Evolutionary conservation across 1,140 invertebrate genomes (phyloP).

Genomic region (Drosophila yakuba): DNA sequence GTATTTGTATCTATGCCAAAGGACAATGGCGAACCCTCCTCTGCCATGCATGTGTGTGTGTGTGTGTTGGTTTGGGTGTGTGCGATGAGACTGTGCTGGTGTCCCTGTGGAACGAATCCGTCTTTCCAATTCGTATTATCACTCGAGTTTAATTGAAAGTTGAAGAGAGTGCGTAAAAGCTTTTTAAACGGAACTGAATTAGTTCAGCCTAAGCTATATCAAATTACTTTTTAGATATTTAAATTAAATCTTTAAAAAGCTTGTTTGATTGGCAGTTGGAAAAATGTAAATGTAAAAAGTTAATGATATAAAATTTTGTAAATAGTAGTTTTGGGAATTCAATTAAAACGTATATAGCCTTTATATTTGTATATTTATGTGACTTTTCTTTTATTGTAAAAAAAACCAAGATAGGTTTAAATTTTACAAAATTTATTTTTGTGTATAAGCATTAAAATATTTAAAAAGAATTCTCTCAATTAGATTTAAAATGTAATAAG

Average conservation of each 20-base stretch:
- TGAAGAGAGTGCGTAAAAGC: slow-evolving; percentile 31
- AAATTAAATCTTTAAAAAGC: too few species aligned
- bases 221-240: slow-evolving; percentile 1
- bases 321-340: too few species aligned
- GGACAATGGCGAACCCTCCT: slow-evolving; percentile 35
- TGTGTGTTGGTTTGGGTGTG: slow-evolving; percentile 1
- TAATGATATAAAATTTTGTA: not conserved
- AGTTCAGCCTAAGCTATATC: slow-evolving; percentile 18
- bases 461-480: too few species aligned
- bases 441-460: too few species aligned
- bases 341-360: too few species aligned
- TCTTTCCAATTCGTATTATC: slow-evolving; percentile 40
- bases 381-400: too few species aligned
- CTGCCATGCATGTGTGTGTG: not conserved
- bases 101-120: slow-evolving; percentile 41
- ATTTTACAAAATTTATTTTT: too few species aligned
- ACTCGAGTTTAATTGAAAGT: slow-evolving; percentile 53
- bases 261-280: too few species aligned
- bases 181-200: slow-evolving; percentile 45
- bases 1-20: slow-evolving; percentile 8
- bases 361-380: too few species aligned
- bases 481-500: too few species aligned
- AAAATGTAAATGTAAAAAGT: not conserved
- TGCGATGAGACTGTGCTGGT: slow-evolving; percentile 1
- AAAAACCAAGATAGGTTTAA: too few species aligned